A percentile compares a stretch with the other conserved stretches of the same genome.
phyloP scores from a whole-genome alignment of 2,888 invertebrate species.

The Trisateles emortualis region DNA sequence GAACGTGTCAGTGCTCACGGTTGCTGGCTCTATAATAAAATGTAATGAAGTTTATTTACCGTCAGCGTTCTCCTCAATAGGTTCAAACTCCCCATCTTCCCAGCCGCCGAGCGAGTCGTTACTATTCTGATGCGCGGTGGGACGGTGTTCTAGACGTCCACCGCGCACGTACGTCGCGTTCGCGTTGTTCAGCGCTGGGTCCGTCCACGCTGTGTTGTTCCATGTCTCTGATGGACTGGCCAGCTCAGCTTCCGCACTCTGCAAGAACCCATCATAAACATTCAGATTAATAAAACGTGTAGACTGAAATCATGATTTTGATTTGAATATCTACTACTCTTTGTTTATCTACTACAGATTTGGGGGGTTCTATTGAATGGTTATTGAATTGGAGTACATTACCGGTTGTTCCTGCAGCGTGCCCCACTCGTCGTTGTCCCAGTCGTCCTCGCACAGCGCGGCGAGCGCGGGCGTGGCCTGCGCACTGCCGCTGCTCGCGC shows the following conservation, averaged over 20 bases:
- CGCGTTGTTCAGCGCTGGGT: conserved; percentile 63
- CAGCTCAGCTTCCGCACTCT: conserved; percentile 84
- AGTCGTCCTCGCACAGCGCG: conserved; percentile 90
- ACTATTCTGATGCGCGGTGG: conserved; percentile 79
- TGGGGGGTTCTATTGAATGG: background rate
- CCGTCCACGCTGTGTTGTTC: conserved; percentile 83
- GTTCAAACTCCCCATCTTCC: conserved; percentile 94
- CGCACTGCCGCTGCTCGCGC: conserved; percentile 81
- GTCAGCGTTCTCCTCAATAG: conserved; percentile 89
- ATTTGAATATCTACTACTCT: no score
- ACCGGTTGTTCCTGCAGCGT: conserved; percentile 94
- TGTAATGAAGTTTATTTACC: conserved; percentile 67
- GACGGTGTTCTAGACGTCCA: conserved; percentile 55
- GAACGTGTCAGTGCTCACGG: no score
- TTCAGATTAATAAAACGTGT: no score
- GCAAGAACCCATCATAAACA: no score
- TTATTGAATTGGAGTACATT: conserved; percentile 30
- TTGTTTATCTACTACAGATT: no score
- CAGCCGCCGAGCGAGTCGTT: conserved; percentile 88
- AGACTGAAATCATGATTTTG: no score
- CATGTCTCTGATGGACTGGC: conserved; percentile 88
- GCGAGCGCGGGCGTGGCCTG: conserved; percentile 83
- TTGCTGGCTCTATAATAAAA: no score
- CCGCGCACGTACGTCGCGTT: conserved; percentile 71
- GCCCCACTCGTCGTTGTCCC: conserved; percentile 96